Evolutionary conservation across 2,113 vertebrate species (phyloP), one percentile per base, ranked within the genome.

Genomic region (Amphiprion percula): DNA sequence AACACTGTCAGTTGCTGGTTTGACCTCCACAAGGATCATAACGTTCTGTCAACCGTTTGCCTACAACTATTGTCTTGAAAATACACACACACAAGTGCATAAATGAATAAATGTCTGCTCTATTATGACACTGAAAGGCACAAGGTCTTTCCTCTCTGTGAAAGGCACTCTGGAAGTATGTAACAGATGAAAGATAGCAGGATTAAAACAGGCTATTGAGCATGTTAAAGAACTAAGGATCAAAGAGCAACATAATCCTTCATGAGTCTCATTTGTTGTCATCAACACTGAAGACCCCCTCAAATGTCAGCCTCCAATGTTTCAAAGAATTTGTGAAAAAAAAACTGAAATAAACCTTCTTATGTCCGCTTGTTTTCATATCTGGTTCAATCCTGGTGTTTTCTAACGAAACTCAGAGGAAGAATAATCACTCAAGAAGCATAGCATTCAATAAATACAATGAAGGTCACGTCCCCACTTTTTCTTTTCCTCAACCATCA

Each of bases 111-210:
- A 37, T 37, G 33, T 70, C 39, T 63, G 54, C 23, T 53, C n/a
- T 58, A 23, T 67, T 49, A 50, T 62, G 23, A 26, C 21, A 50
- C 2, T 50, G 49, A 4, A 50, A 50, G 49, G 49, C 49, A 50
- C 49, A 55, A 67, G 44, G 68, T n/a, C 70, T 72, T 50, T 54
- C 15, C 28, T 21, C 33, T 59, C 46, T 68, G 15, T 17, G 66
- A 76, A 79, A 78, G 77, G 53, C 41, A 49, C 76, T 83, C 66
- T 89, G 73, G 80, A 79, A 77, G 56, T 59, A 77, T 65, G 56
- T 19, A 58, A 62, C 59, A 68, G 65, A 87, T 68, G 69, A 85
- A 71, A 73, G 56, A 28, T 61, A 66, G 33, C 4, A 0, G 63
- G 65, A 87, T 67, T 80, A 80, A 68, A 83, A 80, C 12, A 64